These are phyloP conservation scores for Ephestia elutella DNA, from an alignment of 1,140 invertebrate genomes.

Conservation along the genomic window DNA sequence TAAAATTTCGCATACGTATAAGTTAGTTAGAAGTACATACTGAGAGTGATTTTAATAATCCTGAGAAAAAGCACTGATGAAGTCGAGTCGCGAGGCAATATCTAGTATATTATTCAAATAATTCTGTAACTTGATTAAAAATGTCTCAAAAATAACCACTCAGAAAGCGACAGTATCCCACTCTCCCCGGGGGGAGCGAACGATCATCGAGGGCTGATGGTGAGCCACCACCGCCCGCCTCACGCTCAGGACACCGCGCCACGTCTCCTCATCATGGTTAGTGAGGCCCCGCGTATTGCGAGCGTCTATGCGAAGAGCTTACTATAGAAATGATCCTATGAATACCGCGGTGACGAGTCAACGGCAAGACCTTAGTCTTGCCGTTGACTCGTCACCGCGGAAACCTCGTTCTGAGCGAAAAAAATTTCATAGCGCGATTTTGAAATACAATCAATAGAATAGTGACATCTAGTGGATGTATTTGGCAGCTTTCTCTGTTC, in stretches of 20 bases:
- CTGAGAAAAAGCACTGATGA: too few species aligned
- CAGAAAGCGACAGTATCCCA: conserved; percentile 25
- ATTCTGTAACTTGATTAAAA: too few species aligned
- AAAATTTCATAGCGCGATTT: conserved; percentile 23
- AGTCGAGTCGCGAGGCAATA: too few species aligned
- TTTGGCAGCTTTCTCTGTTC: neutral
- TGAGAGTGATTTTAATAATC: too few species aligned
- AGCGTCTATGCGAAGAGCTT: conserved; percentile 27
- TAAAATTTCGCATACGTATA: too few species aligned
- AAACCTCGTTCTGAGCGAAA: conserved; percentile 8
- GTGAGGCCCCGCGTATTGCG: conserved; percentile 25
- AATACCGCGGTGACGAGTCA: too few species aligned
- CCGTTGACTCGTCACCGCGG: neutral
- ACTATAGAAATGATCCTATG: conserved; percentile 41
- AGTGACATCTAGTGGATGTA: conserved; percentile 17
- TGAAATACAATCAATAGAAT: conserved; percentile 1
- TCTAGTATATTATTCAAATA: too few species aligned
- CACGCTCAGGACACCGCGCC: conserved; percentile 34
- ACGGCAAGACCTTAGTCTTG: conserved; percentile 40
- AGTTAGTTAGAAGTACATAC: too few species aligned
- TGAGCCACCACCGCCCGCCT: conserved; percentile 23
- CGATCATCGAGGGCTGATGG: conserved; percentile 39
- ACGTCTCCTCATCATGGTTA: conserved; percentile 31
- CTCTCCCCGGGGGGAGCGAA: conserved; percentile 20
- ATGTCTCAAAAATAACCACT: conserved; percentile 24